Evolutionary conservation across 2,113 vertebrate genomes (phyloP), one percentile per base, ranked within the genome.

Genomic region (Scytalopus superciliaris): DNA sequence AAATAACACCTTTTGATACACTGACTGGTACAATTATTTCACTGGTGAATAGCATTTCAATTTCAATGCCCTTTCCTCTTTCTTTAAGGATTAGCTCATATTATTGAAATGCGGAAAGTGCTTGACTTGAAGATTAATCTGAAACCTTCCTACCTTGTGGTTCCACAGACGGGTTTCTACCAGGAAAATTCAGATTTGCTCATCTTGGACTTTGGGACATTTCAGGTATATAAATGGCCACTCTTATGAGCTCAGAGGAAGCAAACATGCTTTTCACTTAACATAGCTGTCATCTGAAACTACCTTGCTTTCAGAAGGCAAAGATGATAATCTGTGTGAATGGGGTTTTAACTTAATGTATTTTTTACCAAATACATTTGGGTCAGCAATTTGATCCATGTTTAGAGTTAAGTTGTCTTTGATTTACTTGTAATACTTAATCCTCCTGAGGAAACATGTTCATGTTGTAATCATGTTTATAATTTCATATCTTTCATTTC

Each of bases 31-130:
- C 18, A 56, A 5, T 21, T 47, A 19, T 47, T 89, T 69, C 7
- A 27, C 19, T 42, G 77, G 5, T 45, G 42, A 69, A 21, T 18
- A 56, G 5, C 7, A 7, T 57, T 68, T 77, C 10, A 40, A 5
- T 63, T 70, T 50, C 62, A 2, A 25, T 60, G 27, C 44, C 10
- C 15, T 64, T 17, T 91, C 37, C n/a, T 62, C 57, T 67, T 64
- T 70, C 12, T 97, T 96, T 57, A 93, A 99, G 99, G 99, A 67
- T 97, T 99, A 80, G 98, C 97, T 83, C 99, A 99, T 93, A 99
- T 99, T 73, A 99, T 99, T n/a, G 98, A 99, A 97, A 99, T 99
- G 63, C 97, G 99, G 27, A 99, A 99, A 95, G 98, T 99, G 37
- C 98, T 99, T 67, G 99, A 99, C 84, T 96, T 99, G 97, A 98